Conservation (phyloP, 1,140 invertebrate genomes). For the Drosophila baimaii region DNA sequence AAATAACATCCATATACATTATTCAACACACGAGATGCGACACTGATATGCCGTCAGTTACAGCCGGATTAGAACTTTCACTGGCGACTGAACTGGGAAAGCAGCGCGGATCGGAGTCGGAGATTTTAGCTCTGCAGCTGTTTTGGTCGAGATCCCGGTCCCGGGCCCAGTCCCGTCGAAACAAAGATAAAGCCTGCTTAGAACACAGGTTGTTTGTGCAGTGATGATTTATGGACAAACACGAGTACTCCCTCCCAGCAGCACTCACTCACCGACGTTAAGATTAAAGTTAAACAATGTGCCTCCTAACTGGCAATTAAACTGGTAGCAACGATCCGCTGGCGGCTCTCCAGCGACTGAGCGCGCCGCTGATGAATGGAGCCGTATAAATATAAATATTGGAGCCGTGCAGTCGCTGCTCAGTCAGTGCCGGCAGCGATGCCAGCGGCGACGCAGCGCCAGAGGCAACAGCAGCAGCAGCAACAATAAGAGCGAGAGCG, state of each 20-base stretch:
- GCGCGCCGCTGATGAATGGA: constrained; percentile 47
- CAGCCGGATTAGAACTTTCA: constrained; percentile 79
- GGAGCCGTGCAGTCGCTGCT: constrained; percentile 36
- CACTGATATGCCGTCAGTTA: constrained; percentile 43
- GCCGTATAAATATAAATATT: constrained; percentile 44
- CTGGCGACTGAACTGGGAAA: constrained; percentile 53
- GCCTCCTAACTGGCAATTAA: constrained; percentile 51
- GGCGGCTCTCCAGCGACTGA: constrained; percentile 69
- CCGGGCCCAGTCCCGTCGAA: background rate
- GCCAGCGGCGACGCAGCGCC: background rate
- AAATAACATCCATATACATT: constrained; percentile 59
- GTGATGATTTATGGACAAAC: constrained; percentile 29
- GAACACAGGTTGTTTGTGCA: constrained; percentile 32
- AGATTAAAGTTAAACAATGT: constrained; percentile 45
- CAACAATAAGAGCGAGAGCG: constrained; percentile 26
- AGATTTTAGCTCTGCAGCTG: background rate
- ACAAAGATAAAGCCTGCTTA: constrained; percentile 8
- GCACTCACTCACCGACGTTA: constrained; percentile 36
- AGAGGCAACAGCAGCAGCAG: constrained; percentile 7
- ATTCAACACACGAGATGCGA: constrained; percentile 49
- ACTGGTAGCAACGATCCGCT: constrained; percentile 21
- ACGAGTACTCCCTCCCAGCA: constrained; percentile 26
- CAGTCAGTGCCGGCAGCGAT: constrained; percentile 16
- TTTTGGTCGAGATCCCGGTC: constrained; percentile 1
- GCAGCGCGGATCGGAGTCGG: constrained; percentile 5